Evolutionary conservation across 2,797 vertebrate genomes (phyloP).

Genomic region (Gymnoscopelus microlampas): DNA sequence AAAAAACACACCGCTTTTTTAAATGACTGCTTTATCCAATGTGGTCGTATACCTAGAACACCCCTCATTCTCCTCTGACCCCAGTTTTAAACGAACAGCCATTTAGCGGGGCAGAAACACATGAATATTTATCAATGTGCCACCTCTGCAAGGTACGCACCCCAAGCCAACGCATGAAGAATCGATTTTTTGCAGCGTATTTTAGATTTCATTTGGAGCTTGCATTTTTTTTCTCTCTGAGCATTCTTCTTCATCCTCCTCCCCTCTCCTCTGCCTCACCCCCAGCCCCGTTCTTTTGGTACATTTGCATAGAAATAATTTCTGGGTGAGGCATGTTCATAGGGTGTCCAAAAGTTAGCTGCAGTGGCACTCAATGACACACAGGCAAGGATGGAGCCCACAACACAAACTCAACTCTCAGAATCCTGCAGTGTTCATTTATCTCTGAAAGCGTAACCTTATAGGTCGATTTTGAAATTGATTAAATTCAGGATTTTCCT

Average conservation of each 20-base stretch:
- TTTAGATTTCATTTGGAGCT: slow-evolving; percentile 62
- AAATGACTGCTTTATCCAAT: slow-evolving; percentile 32
- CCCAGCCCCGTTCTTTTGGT: slow-evolving; percentile 33
- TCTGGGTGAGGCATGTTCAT: slow-evolving; percentile 43
- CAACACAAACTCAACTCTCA: neutral
- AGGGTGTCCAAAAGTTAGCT: slow-evolving; percentile 27
- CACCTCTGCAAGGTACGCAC: slow-evolving; percentile 43
- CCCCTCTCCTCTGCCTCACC: slow-evolving; percentile 18
- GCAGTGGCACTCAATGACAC: slow-evolving; percentile 15
- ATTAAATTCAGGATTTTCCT: too few relatives aligned
- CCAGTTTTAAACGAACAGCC: slow-evolving; percentile 46
- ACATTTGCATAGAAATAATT: slow-evolving; percentile 59
- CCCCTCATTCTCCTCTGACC: slow-evolving; percentile 32
- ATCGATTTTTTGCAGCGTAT: slow-evolving; percentile 57
- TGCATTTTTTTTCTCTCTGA: slow-evolving; percentile 12
- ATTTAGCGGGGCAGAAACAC: slow-evolving; percentile 38
- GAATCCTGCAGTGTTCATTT: too few relatives aligned
- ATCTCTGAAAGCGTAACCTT: too few relatives aligned
- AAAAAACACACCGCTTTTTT: slow-evolving; percentile 20
- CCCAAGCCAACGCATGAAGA: slow-evolving; percentile 36
- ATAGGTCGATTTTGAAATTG: too few relatives aligned
- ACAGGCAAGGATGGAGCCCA: neutral
- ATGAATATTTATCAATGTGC: slow-evolving; percentile 63
- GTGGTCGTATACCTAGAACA: slow-evolving; percentile 28
- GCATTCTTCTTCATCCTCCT: slow-evolving; percentile 39